phyloP scores from a whole-genome alignment of 2,888 invertebrate species.

The Leptodirus hochenwartii region DNA sequence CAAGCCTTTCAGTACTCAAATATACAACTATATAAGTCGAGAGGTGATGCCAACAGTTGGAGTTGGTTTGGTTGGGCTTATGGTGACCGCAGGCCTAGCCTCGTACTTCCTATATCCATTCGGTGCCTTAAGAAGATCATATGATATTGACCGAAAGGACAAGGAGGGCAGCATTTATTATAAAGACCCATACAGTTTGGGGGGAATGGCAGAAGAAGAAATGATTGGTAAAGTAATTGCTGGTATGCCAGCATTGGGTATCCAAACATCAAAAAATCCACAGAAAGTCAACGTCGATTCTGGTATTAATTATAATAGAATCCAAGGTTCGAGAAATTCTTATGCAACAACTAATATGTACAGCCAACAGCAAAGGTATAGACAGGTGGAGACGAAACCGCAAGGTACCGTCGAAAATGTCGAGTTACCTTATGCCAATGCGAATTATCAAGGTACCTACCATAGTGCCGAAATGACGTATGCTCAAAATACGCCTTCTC shows the following conservation, averaged over 20 bases:
- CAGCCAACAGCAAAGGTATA: slow-evolving; percentile 15
- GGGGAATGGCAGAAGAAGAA: slow-evolving; percentile 59
- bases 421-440: slow-evolving; percentile 10
- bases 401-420: slow-evolving; percentile 19
- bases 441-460: background rate
- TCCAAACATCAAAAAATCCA: slow-evolving; percentile 5
- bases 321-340: slow-evolving; percentile 16
- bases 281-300: slow-evolving; percentile 7
- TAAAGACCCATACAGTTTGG: slow-evolving; percentile 45
- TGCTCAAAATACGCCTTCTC: slow-evolving; percentile 4
- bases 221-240: slow-evolving; percentile 57
- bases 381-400: slow-evolving; percentile 13
- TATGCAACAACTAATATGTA: slow-evolving; percentile 14
- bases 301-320: slow-evolving; percentile 12
- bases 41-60: slow-evolving; percentile 71
- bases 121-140: slow-evolving; percentile 43
- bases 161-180: slow-evolving; percentile 39
- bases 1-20: slow-evolving; percentile 50
- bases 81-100: slow-evolving; percentile 55
- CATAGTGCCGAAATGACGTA: slow-evolving; percentile 10
- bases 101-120: slow-evolving; percentile 64
- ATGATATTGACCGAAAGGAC: slow-evolving; percentile 44
- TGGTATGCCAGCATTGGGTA: slow-evolving; percentile 26
- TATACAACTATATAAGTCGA: slow-evolving; percentile 58
- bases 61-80: slow-evolving; percentile 54